These are phyloP conservation scores for Pachypeltis micranthus DNA, from an alignment of 1,140 invertebrate species.

Conservation along the genomic window DNA sequence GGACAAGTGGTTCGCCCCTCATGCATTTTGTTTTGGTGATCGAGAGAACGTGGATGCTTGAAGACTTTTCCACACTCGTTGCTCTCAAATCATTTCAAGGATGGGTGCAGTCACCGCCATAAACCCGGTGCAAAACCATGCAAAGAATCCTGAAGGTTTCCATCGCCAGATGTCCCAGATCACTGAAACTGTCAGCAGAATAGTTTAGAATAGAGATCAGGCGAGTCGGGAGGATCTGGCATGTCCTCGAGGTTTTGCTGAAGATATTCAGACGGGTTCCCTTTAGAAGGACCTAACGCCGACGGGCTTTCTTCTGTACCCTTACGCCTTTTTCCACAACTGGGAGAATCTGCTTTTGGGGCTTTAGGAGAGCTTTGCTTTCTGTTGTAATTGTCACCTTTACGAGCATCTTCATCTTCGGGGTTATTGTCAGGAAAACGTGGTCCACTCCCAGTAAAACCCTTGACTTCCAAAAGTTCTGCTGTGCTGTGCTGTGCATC, in stretches of 20 bases:
- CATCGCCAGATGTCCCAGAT: constrained; percentile 15
- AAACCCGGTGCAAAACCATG: constrained; percentile 23
- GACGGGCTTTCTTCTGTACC: constrained; percentile 1
- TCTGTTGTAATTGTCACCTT: not conserved
- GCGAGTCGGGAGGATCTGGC: not conserved
- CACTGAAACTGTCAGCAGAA: not conserved
- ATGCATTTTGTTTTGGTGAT: constrained; percentile 61
- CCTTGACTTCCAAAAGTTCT: constrained; percentile 50
- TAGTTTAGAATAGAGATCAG: too few species aligned
- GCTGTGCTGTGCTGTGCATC: too few species aligned
- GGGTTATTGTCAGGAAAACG: not conserved
- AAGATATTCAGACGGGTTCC: not conserved
- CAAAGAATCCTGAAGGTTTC: constrained; percentile 15
- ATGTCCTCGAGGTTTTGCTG: not conserved
- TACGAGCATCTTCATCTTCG: constrained; percentile 5
- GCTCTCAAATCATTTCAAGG: constrained; percentile 34
- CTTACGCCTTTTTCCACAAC: constrained; percentile 9
- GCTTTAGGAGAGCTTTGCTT: constrained; percentile 13
- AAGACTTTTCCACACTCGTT: constrained; percentile 60
- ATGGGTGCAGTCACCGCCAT: constrained; percentile 19
- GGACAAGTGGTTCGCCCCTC: constrained; percentile 57
- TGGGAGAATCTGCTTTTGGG: constrained; percentile 11
- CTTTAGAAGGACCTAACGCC: not conserved
- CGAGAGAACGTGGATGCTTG: constrained; percentile 60
- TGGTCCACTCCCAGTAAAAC: constrained; percentile 41